These are phyloP conservation scores for Dicerorhinus sumatrensis DNA, from an alignment of 2,113 vertebrate species.

Conservation along the genomic window DNA sequence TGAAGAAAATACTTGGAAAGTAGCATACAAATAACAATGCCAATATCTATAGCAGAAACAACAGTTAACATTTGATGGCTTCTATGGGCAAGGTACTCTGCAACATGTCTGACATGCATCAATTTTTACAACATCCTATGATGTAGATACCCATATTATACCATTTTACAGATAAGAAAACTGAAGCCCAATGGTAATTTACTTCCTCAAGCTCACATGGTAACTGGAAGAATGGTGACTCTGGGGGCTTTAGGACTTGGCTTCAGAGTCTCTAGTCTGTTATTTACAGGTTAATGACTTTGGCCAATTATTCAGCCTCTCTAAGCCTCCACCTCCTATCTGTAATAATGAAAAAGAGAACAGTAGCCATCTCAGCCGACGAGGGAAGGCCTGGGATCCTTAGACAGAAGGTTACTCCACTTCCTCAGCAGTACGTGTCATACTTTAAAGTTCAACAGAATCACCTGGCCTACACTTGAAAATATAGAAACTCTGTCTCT, in stretches of 20 bases:
- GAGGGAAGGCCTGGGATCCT: background rate
- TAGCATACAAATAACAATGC: background rate
- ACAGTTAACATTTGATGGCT: background rate
- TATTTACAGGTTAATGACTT: background rate
- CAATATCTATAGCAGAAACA: background rate
- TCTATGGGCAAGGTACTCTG: background rate
- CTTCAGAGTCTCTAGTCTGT: background rate
- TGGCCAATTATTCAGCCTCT: background rate
- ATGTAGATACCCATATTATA: background rate
- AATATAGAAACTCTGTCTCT: background rate
- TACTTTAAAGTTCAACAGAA: background rate
- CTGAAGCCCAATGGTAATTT: background rate
- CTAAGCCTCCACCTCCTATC: background rate
- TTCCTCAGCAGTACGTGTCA: background rate
- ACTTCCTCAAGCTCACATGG: background rate
- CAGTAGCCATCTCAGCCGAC: fast-evolving
- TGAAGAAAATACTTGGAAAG: background rate
- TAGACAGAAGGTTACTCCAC: too few relatives aligned
- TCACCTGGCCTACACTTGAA: background rate
- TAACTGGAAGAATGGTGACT: background rate
- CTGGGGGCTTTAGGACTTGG: background rate
- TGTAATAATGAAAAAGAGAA: background rate
- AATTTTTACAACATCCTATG: background rate
- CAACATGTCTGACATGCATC: background rate
- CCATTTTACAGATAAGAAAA: background rate